These are phyloP conservation scores for Chaetodon trifasciatus DNA, from an alignment of 2,797 vertebrate genomes.

Conservation along the genomic window DNA sequence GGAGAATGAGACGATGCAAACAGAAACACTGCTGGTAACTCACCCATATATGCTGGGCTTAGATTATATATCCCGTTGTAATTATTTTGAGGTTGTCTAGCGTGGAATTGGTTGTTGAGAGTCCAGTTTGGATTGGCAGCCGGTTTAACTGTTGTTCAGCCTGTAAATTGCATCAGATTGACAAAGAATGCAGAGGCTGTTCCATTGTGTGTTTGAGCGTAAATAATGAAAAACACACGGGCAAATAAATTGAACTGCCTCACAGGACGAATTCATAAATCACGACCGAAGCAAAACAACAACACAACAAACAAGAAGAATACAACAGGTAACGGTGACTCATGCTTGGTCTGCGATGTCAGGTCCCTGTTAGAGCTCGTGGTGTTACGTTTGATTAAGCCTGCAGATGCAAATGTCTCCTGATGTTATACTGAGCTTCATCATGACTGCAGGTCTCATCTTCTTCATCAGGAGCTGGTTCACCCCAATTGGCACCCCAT, in stretches of 20 bases:
- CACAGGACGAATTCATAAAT: conserved; percentile 12
- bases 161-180: background rate
- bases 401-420: background rate
- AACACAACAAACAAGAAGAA: background rate
- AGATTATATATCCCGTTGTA: background rate
- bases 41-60: background rate
- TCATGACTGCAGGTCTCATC: background rate
- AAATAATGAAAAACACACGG: background rate
- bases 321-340: background rate
- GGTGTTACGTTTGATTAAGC: background rate
- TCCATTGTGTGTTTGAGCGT: background rate
- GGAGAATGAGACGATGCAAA: conserved; percentile 11
- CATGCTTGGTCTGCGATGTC: too few species aligned
- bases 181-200: too few species aligned
- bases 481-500: background rate
- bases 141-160: background rate
- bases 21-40: background rate
- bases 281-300: background rate
- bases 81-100: background rate
- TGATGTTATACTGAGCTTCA: background rate
- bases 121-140: background rate
- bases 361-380: background rate
- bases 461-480: background rate
- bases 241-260: background rate
- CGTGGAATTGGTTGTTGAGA: background rate